Conservation (phyloP, 2,113 vertebrate genomes). For the Gymnarchus niloticus region DNA sequence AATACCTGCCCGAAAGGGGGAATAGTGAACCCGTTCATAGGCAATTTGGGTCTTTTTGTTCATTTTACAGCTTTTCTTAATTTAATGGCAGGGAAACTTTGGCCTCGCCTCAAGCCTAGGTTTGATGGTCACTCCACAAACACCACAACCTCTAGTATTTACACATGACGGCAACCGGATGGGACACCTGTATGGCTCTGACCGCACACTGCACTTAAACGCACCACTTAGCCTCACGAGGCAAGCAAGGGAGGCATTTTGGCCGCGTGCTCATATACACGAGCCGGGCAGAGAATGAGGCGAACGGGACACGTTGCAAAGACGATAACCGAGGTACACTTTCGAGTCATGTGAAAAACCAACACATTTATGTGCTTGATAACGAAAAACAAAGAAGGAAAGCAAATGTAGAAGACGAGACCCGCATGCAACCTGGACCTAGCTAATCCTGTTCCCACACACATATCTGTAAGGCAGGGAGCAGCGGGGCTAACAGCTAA, state of each 20-base stretch:
- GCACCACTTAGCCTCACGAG: not conserved
- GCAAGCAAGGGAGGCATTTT: not conserved
- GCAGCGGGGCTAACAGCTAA: not conserved
- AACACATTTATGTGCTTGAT: not conserved
- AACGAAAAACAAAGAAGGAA: not conserved
- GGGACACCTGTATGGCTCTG: not conserved
- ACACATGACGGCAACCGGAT: not conserved
- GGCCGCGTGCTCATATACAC: not conserved
- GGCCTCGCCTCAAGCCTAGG: too few relatives aligned
- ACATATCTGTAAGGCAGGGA: too few relatives aligned
- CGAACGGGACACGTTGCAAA: not conserved
- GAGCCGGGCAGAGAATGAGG: not conserved
- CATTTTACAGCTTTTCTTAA: too few relatives aligned
- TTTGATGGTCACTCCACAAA: too few relatives aligned
- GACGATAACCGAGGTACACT: too few relatives aligned
- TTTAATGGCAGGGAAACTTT: too few relatives aligned
- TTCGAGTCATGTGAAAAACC: not conserved
- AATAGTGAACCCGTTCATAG: too few relatives aligned
- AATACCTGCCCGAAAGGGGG: too few relatives aligned
- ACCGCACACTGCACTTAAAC: not conserved
- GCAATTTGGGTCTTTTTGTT: too few relatives aligned
- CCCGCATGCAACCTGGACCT: not conserved
- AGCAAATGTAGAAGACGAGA: not conserved
- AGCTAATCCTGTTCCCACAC: conserved; percentile 6
- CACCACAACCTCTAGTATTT: too few relatives aligned